A percentile compares a stretch with the other conserved stretches of the same genome.
These are phyloP conservation scores for Dichetophora obliterata DNA, from an alignment of 2,888 invertebrate species.

Conservation along the genomic window DNA sequence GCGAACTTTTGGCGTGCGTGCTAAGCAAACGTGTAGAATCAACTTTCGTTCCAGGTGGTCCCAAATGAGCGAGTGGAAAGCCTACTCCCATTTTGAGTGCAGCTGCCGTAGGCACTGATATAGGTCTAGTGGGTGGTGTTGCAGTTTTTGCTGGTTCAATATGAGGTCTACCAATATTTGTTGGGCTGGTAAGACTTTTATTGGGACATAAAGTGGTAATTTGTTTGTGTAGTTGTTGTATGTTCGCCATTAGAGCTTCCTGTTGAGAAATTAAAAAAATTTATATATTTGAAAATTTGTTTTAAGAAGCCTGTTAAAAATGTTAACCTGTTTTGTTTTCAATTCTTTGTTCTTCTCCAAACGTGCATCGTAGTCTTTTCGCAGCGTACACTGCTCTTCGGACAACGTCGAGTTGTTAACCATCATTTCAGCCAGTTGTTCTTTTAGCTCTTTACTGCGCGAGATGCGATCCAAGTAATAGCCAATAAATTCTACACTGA, in stretches of 20 bases:
- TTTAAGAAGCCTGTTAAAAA: not conserved
- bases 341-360: constrained; percentile 78
- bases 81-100: constrained; percentile 90
- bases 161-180: constrained; percentile 71
- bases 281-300: not conserved
- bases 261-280: not conserved
- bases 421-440: constrained; percentile 81
- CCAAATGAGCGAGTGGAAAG: constrained; percentile 81
- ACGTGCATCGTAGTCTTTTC: constrained; percentile 83
- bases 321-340: constrained; percentile 71
- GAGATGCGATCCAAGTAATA: constrained; percentile 93
- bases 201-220: constrained; percentile 75
- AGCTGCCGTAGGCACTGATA: constrained; percentile 84
- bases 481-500: constrained; percentile 93
- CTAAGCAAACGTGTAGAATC: constrained; percentile 75
- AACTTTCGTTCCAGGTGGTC: constrained; percentile 74
- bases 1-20: constrained; percentile 67
- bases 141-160: constrained; percentile 61
- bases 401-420: constrained; percentile 81
- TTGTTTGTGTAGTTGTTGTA: constrained; percentile 72
- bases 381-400: constrained; percentile 81
- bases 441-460: constrained; percentile 83
- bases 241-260: constrained; percentile 55
- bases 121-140: constrained; percentile 73
- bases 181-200: constrained; percentile 73